phyloP scores from a whole-genome alignment of 1,140 invertebrate genomes.

The Euwallacea similis region DNA sequence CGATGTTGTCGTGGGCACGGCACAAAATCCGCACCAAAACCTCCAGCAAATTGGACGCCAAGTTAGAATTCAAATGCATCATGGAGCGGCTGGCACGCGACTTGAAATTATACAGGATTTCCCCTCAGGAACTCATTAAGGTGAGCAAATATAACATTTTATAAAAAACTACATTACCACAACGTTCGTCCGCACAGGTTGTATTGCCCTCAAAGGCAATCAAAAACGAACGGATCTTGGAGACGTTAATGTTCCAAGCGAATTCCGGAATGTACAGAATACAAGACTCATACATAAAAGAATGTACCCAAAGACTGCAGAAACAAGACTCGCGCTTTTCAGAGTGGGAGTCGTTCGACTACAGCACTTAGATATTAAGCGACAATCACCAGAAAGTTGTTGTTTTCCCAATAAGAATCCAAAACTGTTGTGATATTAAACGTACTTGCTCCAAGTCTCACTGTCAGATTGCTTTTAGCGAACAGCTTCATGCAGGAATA shows the following conservation, averaged over 20 bases:
- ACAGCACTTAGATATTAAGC: constrained; percentile 56
- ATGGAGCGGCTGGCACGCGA: constrained; percentile 89
- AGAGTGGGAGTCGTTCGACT: constrained; percentile 78
- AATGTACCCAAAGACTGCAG: constrained; percentile 81
- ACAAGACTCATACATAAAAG: constrained; percentile 83
- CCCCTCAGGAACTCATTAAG: constrained; percentile 90
- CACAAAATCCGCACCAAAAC: constrained; percentile 78
- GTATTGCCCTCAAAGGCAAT: constrained; percentile 91
- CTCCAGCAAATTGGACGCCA: constrained; percentile 77
- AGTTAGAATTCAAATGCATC: constrained; percentile 87
- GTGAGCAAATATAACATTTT: constrained; percentile 52
- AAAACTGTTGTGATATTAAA: constrained; percentile 27
- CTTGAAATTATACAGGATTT: constrained; percentile 87
- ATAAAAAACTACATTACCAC: background rate
- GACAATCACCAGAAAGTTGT: constrained; percentile 38
- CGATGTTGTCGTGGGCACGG: constrained; percentile 87
- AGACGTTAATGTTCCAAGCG: constrained; percentile 91
- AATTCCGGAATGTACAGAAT: constrained; percentile 91
- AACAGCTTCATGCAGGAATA: too few relatives aligned
- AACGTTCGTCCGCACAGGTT: constrained; percentile 59
- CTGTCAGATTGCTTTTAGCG: background rate
- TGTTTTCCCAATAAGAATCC: constrained; percentile 21
- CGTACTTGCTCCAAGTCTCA: constrained; percentile 8
- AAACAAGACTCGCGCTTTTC: constrained; percentile 84
- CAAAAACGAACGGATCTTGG: constrained; percentile 88